These are phyloP conservation scores for Bellardia bayeri DNA, from an alignment of 2,888 invertebrate species.

Conservation along the genomic window DNA sequence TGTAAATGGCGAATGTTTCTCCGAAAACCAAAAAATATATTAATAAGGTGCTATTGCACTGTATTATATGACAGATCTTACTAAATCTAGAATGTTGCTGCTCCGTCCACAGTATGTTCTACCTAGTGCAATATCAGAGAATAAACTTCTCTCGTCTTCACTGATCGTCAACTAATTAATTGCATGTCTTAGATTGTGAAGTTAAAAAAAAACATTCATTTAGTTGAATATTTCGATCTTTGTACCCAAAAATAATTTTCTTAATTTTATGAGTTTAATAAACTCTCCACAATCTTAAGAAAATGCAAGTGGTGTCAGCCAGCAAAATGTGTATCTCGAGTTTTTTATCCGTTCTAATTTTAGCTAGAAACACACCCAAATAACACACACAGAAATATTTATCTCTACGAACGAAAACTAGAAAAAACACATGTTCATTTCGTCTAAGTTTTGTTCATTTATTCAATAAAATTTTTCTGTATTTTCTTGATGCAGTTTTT, in stretches of 20 bases:
- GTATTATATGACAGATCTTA: too few species aligned
- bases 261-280: conserved; percentile 66
- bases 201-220: too few species aligned
- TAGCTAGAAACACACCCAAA: conserved; percentile 31
- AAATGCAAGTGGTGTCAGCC: conserved; percentile 47
- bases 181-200: too few species aligned
- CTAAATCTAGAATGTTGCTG: too few species aligned
- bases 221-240: conserved; percentile 3
- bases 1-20: too few species aligned
- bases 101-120: too few species aligned
- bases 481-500: conserved; percentile 6
- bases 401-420: not conserved
- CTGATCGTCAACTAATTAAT: too few species aligned
- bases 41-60: too few species aligned
- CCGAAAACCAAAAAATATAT: too few species aligned
- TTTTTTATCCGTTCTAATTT: conserved; percentile 44
- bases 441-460: not conserved
- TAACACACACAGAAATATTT: conserved; percentile 36
- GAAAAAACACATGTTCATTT: conserved; percentile 35
- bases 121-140: too few species aligned
- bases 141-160: too few species aligned
- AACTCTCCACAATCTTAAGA: conserved; percentile 48
- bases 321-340: conserved; percentile 28
- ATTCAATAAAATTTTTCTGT: not conserved
- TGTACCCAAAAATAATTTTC: conserved; percentile 19